Percentiles rank a stretch among this genome's conserved stretches.
phyloP scores from a whole-genome alignment of 2,797 vertebrate species.

The Myoxocephalus aenaeus region DNA sequence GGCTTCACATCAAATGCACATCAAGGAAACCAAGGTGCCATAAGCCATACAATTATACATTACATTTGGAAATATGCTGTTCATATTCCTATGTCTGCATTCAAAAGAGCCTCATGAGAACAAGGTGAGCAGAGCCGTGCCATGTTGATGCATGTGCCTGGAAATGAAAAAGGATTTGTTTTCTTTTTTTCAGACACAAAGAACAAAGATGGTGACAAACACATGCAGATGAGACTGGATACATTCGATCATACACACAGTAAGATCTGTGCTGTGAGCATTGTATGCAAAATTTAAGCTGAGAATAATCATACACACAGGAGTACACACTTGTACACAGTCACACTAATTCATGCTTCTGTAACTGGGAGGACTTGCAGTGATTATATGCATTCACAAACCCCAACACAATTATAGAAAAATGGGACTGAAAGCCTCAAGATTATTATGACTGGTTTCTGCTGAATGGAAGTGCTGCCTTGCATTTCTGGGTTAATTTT shows the following conservation, averaged over 20 bases:
- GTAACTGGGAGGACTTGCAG: neutral
- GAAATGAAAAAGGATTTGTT: slow-evolving; percentile 52
- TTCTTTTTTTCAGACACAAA: slow-evolving; percentile 29
- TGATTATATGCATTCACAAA: slow-evolving; percentile 12
- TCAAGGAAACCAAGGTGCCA: slow-evolving; percentile 38
- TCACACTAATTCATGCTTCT: neutral
- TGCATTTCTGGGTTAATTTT: neutral
- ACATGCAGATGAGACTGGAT: slow-evolving; percentile 48
- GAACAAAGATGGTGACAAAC: slow-evolving; percentile 26
- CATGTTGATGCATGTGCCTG: slow-evolving; percentile 36
- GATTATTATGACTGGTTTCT: neutral
- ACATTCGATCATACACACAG: slow-evolving; percentile 22
- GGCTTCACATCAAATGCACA: slow-evolving; percentile 59
- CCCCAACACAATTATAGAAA: neutral
- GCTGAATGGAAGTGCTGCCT: neutral
- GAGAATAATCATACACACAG: slow-evolving; percentile 14
- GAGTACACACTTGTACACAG: neutral
- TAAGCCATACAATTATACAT: slow-evolving; percentile 37
- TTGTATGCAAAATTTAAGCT: slow-evolving; percentile 43
- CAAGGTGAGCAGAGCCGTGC: slow-evolving; percentile 22
- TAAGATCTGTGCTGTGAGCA: neutral
- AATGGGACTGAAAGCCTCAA: neutral
- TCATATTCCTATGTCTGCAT: slow-evolving; percentile 41
- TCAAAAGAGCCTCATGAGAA: slow-evolving; percentile 18
- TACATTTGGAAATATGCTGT: slow-evolving; percentile 33